phyloP scores from a whole-genome alignment of 1,140 invertebrate species.

The Octopus sinensis region DNA sequence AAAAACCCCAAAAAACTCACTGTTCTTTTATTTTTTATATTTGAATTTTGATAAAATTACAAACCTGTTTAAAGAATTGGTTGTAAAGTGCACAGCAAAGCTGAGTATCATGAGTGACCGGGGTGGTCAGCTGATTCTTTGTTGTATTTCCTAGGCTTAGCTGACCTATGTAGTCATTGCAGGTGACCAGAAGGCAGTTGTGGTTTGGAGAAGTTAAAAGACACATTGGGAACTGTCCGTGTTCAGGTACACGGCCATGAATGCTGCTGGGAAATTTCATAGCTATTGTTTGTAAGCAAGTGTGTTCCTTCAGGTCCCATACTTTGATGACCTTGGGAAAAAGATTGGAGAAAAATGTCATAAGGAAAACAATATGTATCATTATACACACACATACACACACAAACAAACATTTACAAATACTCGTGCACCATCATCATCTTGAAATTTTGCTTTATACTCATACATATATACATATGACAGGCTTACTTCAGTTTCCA shows the following conservation, averaged over 20 bases:
- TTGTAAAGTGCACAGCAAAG: constrained; percentile 56
- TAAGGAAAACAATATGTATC: too few relatives aligned
- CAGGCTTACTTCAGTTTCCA: too few relatives aligned
- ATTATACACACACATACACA: too few relatives aligned
- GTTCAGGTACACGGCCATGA: constrained; percentile 55
- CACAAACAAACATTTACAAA: too few relatives aligned
- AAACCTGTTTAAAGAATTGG: constrained; percentile 53
- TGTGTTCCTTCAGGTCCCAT: constrained; percentile 56
- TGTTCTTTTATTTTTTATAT: too few relatives aligned
- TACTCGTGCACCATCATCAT: too few relatives aligned
- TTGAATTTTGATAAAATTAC: too few relatives aligned
- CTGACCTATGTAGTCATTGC: constrained; percentile 55
- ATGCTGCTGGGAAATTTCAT: constrained; percentile 55
- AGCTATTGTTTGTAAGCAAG: constrained; percentile 53
- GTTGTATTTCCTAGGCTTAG: constrained; percentile 47
- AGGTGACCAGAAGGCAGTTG: constrained; percentile 49
- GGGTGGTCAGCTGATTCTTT: constrained; percentile 24
- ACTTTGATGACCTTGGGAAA: constrained; percentile 52
- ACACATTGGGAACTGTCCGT: constrained; percentile 53
- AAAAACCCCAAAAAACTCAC: too few relatives aligned
- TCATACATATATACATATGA: too few relatives aligned
- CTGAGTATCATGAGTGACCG: constrained; percentile 51
- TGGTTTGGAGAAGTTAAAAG: constrained; percentile 43
- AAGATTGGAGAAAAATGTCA: too few relatives aligned
- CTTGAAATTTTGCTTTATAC: too few relatives aligned